These are phyloP conservation scores for Sciurus niger DNA, from an alignment of 2,113 vertebrate species.

Conservation along the genomic window DNA sequence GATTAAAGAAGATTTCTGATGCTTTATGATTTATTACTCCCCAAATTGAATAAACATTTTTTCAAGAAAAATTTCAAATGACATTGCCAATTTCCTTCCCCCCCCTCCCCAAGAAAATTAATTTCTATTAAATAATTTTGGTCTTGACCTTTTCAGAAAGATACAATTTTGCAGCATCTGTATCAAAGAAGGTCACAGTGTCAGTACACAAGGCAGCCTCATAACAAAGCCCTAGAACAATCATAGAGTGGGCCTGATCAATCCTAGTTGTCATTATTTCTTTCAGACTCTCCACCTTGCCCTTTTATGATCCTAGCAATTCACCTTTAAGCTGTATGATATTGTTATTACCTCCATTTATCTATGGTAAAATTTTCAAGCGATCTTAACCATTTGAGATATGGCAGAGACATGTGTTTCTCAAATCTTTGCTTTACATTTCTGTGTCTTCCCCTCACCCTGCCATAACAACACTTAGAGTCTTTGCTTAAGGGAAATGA, in stretches of 20 bases:
- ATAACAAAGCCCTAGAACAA: background rate
- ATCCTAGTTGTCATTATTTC: slow-evolving; percentile 38
- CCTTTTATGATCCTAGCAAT: slow-evolving; percentile 44
- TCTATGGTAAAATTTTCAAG: slow-evolving; percentile 44
- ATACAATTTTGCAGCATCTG: slow-evolving; percentile 61
- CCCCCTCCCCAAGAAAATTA: slow-evolving; percentile 54
- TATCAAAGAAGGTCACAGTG: slow-evolving; percentile 70
- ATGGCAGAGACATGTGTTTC: background rate
- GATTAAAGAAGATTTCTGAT: slow-evolving; percentile 19
- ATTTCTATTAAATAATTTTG: slow-evolving; percentile 69
- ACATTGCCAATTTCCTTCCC: slow-evolving; percentile 25
- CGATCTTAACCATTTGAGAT: background rate
- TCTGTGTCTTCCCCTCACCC: background rate
- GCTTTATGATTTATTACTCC: slow-evolving; percentile 46
- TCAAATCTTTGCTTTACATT: background rate
- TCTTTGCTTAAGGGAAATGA: background rate
- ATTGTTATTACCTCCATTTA: slow-evolving; percentile 10
- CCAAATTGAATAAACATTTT: slow-evolving; percentile 66
- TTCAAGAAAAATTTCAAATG: slow-evolving; percentile 50
- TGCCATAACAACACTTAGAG: background rate
- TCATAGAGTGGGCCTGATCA: background rate
- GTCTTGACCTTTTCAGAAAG: slow-evolving; percentile 74
- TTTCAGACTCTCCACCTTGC: slow-evolving; percentile 39
- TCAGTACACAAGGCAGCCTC: slow-evolving; percentile 40
- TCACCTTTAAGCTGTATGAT: slow-evolving; percentile 31